phyloP scores from a whole-genome alignment of 2,113 vertebrate species.

The Gulo gulo region DNA sequence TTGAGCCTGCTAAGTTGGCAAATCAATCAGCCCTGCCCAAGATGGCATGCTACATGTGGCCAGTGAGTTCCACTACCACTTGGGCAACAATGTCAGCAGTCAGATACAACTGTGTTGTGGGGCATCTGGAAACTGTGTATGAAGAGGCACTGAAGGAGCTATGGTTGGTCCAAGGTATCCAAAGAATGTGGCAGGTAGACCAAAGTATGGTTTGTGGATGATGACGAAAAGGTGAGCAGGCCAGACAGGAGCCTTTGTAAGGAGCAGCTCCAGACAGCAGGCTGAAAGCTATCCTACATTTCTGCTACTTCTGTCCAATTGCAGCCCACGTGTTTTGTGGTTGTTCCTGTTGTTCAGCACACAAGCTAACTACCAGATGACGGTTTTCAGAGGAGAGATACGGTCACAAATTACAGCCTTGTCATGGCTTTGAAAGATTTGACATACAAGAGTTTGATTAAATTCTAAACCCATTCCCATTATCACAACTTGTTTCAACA shows the following conservation, averaged over 20 bases:
- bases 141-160: neutral
- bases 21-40: neutral
- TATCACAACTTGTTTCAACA: slow-evolving; percentile 26
- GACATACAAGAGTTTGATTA: slow-evolving; percentile 19
- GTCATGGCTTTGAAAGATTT: neutral
- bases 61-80: neutral
- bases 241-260: neutral
- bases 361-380: neutral
- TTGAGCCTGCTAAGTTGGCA: neutral
- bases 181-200: neutral
- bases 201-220: neutral
- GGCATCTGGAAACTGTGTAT: neutral
- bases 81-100: neutral
- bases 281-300: neutral
- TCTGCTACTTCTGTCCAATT: neutral
- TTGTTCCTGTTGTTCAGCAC: neutral
- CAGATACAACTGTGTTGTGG: neutral
- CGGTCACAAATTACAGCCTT: neutral
- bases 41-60: neutral
- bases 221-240: neutral
- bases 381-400: neutral
- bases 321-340: neutral
- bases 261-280: neutral
- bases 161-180: neutral
- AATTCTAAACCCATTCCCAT: neutral